Evolutionary conservation across 2,797 vertebrate species (phyloP).

Genomic region (Geotrypetes seraphini): DNA sequence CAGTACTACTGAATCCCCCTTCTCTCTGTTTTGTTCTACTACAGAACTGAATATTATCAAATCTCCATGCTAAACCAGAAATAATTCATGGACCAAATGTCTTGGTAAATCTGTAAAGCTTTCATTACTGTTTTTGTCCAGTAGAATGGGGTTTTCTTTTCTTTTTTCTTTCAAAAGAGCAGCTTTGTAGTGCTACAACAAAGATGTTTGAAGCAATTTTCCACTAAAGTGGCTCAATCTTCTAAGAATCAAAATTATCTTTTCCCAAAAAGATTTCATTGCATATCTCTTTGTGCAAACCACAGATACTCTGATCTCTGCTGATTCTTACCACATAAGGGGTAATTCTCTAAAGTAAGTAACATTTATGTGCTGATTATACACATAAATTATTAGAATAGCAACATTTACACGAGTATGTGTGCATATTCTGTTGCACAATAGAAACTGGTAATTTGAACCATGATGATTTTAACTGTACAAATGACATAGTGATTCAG

Average conservation of each 20-base stretch:
- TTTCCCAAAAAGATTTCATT: constrained; percentile 18
- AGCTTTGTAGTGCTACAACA: constrained; percentile 26
- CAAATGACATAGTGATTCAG: too few species aligned
- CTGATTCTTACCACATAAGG: too few species aligned
- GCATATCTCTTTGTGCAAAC: constrained; percentile 37
- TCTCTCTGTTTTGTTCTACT: constrained; percentile 37
- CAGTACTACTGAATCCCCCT: constrained; percentile 30
- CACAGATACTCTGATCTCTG: constrained; percentile 42
- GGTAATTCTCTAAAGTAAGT: too few species aligned
- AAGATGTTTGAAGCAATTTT: constrained; percentile 23
- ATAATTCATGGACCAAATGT: constrained; percentile 30
- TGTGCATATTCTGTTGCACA: too few species aligned
- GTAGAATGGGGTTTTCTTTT: constrained; percentile 22
- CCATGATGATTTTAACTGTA: too few species aligned
- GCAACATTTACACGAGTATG: too few species aligned
- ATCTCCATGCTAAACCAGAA: constrained; percentile 37
- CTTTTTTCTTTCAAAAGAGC: constrained; percentile 29
- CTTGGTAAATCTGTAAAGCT: constrained; percentile 35
- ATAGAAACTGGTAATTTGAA: too few species aligned
- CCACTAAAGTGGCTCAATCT: constrained; percentile 25
- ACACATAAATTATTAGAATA: too few species aligned
- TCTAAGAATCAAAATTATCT: constrained; percentile 24
- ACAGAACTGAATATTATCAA: constrained; percentile 32
- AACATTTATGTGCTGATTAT: too few species aligned
- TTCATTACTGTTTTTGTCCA: constrained; percentile 26